phyloP scores from a whole-genome alignment of 2,888 invertebrate genomes.

The Xiphydria camelus region DNA sequence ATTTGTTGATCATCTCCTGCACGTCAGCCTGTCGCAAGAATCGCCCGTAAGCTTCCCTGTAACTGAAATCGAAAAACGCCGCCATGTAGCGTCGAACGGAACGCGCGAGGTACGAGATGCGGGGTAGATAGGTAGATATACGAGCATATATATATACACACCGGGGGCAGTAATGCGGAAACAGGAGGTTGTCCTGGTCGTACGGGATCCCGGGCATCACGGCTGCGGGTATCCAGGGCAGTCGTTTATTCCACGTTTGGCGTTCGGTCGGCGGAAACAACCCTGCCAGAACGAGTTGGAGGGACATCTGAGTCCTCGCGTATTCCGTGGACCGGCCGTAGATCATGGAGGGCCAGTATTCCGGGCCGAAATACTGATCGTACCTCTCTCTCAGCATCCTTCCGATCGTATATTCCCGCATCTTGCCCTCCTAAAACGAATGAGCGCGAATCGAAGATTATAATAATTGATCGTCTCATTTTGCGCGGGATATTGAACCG shows the following conservation, averaged over 20 bases:
- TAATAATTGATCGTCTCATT: too few species aligned
- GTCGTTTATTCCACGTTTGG: constrained; percentile 54
- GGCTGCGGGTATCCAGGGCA: constrained; percentile 63
- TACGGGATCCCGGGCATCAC: constrained; percentile 59
- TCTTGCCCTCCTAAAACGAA: constrained; percentile 41
- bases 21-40: constrained; percentile 36
- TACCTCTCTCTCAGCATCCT: constrained; percentile 46
- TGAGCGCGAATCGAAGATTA: too few species aligned
- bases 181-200: constrained; percentile 48
- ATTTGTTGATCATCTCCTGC: constrained; percentile 44
- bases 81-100: too few species aligned
- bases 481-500: too few species aligned
- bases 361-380: constrained; percentile 40
- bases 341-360: constrained; percentile 46
- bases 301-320: constrained; percentile 63
- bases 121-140: too few species aligned
- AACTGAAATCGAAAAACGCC: constrained; percentile 27
- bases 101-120: too few species aligned
- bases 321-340: constrained; percentile 58
- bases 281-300: constrained; percentile 60
- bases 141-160: constrained; percentile 25
- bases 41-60: constrained; percentile 38
- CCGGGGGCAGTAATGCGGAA: constrained; percentile 43
- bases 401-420: constrained; percentile 51
- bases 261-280: constrained; percentile 57